Evolutionary conservation across 2,888 invertebrate species (phyloP), one percentile per base, ranked within the genome.

Genomic region (Lacanobia wlatinum): DNA sequence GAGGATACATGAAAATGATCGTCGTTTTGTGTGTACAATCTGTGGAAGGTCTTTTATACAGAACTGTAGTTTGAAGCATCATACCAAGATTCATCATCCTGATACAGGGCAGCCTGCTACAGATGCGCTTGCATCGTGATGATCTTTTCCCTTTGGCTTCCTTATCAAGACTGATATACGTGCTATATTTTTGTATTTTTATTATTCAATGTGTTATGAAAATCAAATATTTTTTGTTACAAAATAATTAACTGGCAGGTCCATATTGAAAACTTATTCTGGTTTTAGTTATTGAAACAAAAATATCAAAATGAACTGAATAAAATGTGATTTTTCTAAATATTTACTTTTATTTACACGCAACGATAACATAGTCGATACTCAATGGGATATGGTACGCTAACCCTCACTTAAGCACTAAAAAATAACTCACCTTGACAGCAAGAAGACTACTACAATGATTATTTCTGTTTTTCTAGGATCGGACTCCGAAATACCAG

Each of bases 391-490:
- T 28, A 61, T 66, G 78, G 72, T 80, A 69, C 55, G 28, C 62
- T 80, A 78, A 73, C 65, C 12, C 38, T 65, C 63, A 71, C 60
- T 28, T 65, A 59, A 55, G 18, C 58, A 68, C 55, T 63, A 55
- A 60, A 73, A n/a, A 67, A 28, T 65, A 71, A 46, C 18, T 14
- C 53, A 34, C 65, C 3, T 50, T 28, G 55, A 62, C 62, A 66
- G 69, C 69, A 70, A 69, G 65, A 66, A 58, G 48, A 58, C 74
- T 78, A 86, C 74, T 87, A 87, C 82, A 87, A 83, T 65, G 72
- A 76, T 85, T 70, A 88, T 90, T 94, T 94, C 90, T 94, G 90
- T 95, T 95, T 95, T 94, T 96, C 94, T 96, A 96, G 95, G 95
- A 88, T 79, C 84, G 90, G 89, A 91, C 89, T 83, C 87, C 76